Evolutionary conservation across 2,888 invertebrate genomes (phyloP).

Genomic region (Nysson spinosus): DNA sequence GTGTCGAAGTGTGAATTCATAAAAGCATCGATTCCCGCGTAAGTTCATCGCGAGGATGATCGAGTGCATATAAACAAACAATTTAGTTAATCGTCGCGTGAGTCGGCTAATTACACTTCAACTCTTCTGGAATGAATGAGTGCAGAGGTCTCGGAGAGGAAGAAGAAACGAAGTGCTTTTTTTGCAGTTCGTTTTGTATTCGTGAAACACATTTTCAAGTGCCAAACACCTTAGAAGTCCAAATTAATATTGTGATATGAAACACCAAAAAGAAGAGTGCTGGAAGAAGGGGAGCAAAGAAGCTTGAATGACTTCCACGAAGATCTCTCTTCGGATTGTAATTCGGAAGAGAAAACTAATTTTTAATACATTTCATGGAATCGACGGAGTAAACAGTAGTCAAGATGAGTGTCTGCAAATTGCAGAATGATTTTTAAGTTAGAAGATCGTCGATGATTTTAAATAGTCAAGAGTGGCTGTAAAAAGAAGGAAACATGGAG

Average conservation of each 20-base stretch:
- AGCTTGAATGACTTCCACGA: background rate
- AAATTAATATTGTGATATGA: slow-evolving; percentile 13
- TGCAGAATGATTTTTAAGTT: too few relatives aligned
- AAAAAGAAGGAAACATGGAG: slow-evolving; percentile 8
- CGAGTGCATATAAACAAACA: background rate
- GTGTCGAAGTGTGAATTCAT: too few relatives aligned
- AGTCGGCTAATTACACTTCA: slow-evolving; percentile 21
- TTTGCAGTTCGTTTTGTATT: too few relatives aligned
- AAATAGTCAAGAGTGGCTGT: background rate
- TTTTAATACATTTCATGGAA: too few relatives aligned
- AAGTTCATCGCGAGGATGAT: background rate
- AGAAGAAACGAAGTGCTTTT: too few relatives aligned
- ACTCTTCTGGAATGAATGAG: slow-evolving; percentile 35
- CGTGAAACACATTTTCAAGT: too few relatives aligned
- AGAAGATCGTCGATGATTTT: too few relatives aligned
- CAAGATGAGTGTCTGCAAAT: too few relatives aligned
- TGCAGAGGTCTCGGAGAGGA: slow-evolving; percentile 36
- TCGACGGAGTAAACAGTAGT: too few relatives aligned
- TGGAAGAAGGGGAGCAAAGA: background rate
- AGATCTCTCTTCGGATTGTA: background rate
- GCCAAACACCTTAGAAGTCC: slow-evolving; percentile 4
- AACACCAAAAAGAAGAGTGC: slow-evolving; percentile 3
- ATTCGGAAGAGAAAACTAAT: background rate
- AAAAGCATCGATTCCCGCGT: too few relatives aligned
- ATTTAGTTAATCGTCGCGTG: slow-evolving; percentile 15